Evolutionary conservation across 2,888 invertebrate genomes (phyloP).

Genomic region (Odontothrips loti): DNA sequence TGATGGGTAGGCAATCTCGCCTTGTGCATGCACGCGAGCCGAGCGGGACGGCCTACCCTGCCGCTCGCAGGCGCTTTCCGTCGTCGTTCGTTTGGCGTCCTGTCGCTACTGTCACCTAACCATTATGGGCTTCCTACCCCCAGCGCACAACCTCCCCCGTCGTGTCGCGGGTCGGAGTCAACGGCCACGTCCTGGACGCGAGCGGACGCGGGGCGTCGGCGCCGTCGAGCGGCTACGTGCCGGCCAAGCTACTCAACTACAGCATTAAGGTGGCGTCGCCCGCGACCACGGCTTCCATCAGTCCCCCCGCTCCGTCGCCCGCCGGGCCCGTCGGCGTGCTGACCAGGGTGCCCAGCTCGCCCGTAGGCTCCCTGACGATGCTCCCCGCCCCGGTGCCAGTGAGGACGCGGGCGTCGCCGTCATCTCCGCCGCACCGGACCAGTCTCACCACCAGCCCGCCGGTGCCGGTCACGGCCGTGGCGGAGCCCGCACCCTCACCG

Average conservation of each 20-base stretch:
- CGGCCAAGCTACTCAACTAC: constrained; percentile 13
- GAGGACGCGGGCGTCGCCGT: not conserved
- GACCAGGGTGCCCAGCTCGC: constrained; percentile 37
- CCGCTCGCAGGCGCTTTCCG: too few relatives aligned
- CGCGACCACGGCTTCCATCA: not conserved
- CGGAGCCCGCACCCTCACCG: too few relatives aligned
- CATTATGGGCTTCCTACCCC: not conserved
- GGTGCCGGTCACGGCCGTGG: too few relatives aligned
- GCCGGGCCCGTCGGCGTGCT: constrained; percentile 31
- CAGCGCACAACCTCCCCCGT: constrained; percentile 11
- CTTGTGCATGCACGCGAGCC: too few relatives aligned
- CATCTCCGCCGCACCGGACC: not conserved
- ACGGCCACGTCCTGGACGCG: not conserved
- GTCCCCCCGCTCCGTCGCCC: constrained; percentile 37
- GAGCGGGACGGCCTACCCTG: too few relatives aligned
- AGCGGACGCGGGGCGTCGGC: constrained; percentile 32
- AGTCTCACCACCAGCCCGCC: not conserved
- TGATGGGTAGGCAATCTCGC: too few relatives aligned
- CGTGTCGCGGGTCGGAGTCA: not conserved
- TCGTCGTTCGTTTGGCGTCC: too few relatives aligned
- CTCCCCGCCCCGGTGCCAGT: constrained; percentile 28
- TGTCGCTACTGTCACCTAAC: too few relatives aligned
- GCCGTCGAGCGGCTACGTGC: constrained; percentile 30
- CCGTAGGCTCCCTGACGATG: constrained; percentile 37
- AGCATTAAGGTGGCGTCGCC: constrained; percentile 14